Conservation (phyloP, 2,797 vertebrate species). For the Anguilla megastoma region DNA sequence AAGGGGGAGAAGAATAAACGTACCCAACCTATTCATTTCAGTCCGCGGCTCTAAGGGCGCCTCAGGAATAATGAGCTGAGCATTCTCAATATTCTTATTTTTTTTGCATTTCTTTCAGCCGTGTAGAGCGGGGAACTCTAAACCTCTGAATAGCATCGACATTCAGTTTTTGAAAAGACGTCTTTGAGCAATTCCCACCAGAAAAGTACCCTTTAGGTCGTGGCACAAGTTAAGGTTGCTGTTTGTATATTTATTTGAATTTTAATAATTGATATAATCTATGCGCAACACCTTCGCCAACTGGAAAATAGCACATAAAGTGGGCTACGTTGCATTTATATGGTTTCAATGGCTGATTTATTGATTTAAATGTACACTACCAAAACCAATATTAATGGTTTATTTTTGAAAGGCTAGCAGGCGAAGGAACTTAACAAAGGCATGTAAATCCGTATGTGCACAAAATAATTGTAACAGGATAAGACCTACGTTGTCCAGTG, state of each 20-base stretch:
- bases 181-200: neutral
- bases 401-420: neutral
- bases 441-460: neutral
- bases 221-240: neutral
- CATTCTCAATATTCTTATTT: neutral
- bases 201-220: neutral
- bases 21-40: conserved; percentile 8
- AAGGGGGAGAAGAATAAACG: conserved; percentile 15
- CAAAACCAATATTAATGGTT: neutral
- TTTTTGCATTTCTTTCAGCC: neutral
- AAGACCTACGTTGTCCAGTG: neutral
- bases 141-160: neutral
- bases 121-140: conserved; percentile 11
- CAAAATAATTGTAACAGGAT: neutral
- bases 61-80: conserved; percentile 11
- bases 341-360: neutral
- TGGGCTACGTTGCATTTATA: neutral
- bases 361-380: neutral
- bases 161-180: neutral
- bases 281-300: neutral
- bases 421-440: neutral
- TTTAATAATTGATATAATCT: neutral
- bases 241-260: neutral
- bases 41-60: conserved; percentile 14
- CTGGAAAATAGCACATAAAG: neutral